Conservation (phyloP, 2,888 invertebrate genomes). For the Biston betularia region DNA sequence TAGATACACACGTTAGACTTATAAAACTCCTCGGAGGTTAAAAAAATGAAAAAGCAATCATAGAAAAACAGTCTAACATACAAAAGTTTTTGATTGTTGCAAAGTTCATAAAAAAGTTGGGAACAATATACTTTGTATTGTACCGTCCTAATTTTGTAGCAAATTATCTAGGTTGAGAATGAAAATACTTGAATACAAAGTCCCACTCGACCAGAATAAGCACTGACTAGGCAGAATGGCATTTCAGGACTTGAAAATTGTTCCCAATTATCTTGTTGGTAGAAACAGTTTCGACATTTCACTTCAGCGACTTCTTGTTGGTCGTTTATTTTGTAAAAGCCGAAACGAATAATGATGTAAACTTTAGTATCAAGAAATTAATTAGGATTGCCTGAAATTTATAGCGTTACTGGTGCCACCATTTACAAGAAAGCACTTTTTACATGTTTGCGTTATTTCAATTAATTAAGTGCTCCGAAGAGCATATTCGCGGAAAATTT, state of each 20-base stretch:
- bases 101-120: neutral
- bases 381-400: neutral
- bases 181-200: slow-evolving; percentile 22
- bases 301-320: slow-evolving; percentile 38
- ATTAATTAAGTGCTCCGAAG: too few species aligned
- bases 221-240: slow-evolving; percentile 27
- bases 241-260: slow-evolving; percentile 36
- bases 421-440: neutral
- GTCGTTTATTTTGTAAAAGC: slow-evolving; percentile 18
- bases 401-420: neutral
- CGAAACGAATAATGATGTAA: slow-evolving; percentile 6
- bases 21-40: too few species aligned
- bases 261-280: slow-evolving; percentile 38
- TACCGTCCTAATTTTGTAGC: slow-evolving; percentile 9
- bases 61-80: too few species aligned
- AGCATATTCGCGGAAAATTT: too few species aligned
- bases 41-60: too few species aligned
- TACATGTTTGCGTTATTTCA: too few species aligned
- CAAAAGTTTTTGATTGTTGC: neutral
- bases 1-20: too few species aligned
- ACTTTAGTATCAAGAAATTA: neutral
- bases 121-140: slow-evolving; percentile 8
- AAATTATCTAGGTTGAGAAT: slow-evolving; percentile 22
- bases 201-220: slow-evolving; percentile 36
- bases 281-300: slow-evolving; percentile 36